phyloP scores from a whole-genome alignment of 35 echinoderm and acorn worm genomes.

The Heliocidaris erythrogramma region DNA sequence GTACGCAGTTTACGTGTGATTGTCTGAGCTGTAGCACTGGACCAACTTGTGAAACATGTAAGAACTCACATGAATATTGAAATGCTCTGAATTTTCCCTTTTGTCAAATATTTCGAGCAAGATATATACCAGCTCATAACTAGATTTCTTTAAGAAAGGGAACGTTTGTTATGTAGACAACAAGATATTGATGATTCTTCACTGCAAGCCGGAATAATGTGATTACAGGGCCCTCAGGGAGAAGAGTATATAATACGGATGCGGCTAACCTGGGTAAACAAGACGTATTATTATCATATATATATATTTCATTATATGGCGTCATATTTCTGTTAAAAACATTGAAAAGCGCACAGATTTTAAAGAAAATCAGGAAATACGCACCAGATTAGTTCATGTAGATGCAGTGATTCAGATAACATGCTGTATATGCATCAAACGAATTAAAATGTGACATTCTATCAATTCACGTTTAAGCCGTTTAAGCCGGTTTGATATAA shows the following conservation, averaged over 20 bases:
- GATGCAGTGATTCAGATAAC: too few species aligned
- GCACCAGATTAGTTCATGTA: background rate
- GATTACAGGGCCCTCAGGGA: background rate
- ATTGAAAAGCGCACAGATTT: background rate
- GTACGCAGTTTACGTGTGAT: conserved; percentile 68
- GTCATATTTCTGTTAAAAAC: too few species aligned
- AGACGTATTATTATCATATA: too few species aligned
- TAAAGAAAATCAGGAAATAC: background rate
- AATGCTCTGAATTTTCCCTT: background rate
- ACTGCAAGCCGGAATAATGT: background rate
- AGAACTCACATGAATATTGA: background rate
- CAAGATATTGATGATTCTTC: too few species aligned
- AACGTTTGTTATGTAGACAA: too few species aligned
- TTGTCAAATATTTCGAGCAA: too few species aligned
- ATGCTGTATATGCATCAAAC: too few species aligned
- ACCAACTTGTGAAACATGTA: conserved; percentile 66
- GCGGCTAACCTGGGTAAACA: too few species aligned
- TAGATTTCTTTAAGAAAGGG: too few species aligned
- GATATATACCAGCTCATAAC: too few species aligned
- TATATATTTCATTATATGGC: background rate
- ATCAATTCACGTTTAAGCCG: background rate
- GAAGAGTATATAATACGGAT: background rate
- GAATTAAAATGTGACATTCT: background rate
- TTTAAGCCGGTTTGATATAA: background rate
- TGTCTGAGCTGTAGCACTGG: conserved; percentile 81